A percentile compares a stretch with the other conserved stretches of the same genome.
phyloP scores from a whole-genome alignment of 2,797 vertebrate species.

The Eupleurogrammus muticus region DNA sequence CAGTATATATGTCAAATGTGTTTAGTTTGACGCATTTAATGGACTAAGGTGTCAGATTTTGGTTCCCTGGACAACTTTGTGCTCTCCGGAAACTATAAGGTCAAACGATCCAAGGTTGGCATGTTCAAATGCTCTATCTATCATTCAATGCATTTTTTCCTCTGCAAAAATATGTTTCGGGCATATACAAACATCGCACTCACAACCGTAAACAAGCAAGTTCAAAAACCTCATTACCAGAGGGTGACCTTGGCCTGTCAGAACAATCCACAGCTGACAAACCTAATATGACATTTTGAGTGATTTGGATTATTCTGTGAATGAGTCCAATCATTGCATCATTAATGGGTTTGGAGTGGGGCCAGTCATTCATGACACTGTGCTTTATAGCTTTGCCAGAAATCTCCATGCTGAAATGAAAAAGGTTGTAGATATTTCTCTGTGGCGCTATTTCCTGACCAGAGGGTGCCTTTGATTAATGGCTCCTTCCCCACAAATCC shows the following conservation, averaged over 20 bases:
- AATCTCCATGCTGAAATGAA: slow-evolving; percentile 91
- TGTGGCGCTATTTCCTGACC: slow-evolving; percentile 92
- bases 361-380: slow-evolving; percentile 85
- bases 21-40: slow-evolving; percentile 59
- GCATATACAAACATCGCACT: background rate
- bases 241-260: slow-evolving; percentile 89
- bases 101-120: slow-evolving; percentile 42
- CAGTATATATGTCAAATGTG: slow-evolving; percentile 35
- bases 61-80: slow-evolving; percentile 52
- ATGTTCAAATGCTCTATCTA: slow-evolving; percentile 19
- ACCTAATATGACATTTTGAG: slow-evolving; percentile 95
- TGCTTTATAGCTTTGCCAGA: slow-evolving; percentile 93
- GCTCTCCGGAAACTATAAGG: slow-evolving; percentile 44
- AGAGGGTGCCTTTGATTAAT: slow-evolving; percentile 92
- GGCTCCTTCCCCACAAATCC: slow-evolving; percentile 86
- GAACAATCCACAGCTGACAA: slow-evolving; percentile 88
- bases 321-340: slow-evolving; percentile 86
- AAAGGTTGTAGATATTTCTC: slow-evolving; percentile 94
- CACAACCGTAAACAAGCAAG: slow-evolving; percentile 58
- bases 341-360: slow-evolving; percentile 86
- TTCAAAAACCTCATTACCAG: slow-evolving; percentile 76
- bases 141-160: background rate
- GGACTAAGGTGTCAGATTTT: slow-evolving; percentile 50
- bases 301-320: slow-evolving; percentile 90
- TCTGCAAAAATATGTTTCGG: slow-evolving; percentile 6